Evolutionary conservation across 2,888 invertebrate genomes (phyloP), one percentile per base, ranked within the genome.

Genomic region (Lithophane socia): DNA sequence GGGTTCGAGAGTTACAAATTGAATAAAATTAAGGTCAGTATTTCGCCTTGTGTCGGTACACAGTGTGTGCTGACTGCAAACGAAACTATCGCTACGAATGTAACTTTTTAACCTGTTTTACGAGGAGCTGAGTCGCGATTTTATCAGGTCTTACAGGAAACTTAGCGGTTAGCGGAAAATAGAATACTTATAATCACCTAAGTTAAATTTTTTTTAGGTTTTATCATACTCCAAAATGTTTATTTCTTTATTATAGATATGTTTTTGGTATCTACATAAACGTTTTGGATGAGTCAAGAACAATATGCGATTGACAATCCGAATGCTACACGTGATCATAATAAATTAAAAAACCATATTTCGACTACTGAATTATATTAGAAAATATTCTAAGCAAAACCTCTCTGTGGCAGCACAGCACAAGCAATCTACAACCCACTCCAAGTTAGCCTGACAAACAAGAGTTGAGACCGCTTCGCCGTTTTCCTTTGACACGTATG

Each of bases 1-100:
- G 95, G 95, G 96, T 94, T 92, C 91, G 91, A 92, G 93, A 95
- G 94, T 95, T 94, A 92, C 94, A 95, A 96, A 96, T 95, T 95
- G 95, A 96, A 96, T 95, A 93, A 95, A 95, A 96, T 95, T 95
- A 94, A 94, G 94, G 94, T 89, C 92, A 91, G 90, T 88, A 91
- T 91, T 91, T 90, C 87, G 90, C 87, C 87, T 90, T 82, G 84
- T 84, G 88, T 85, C 75, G 85, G 88, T 85, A 83, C 79, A 72
- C 66, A 75, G 80, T 82, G 82, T 88, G 86, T 84, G 83, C 72
- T 72, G 84, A 87, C 84, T 78, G 86, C 85, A 85, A 84, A 88
- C 82, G 83, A 78, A 85, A 84, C 88, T 88, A 86, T 80, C 58
- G 71, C 70, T 77, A 83, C 78, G 49, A 85, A 82, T 77, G 82